Base-by-base conservation (phyloP, 2,888 invertebrate species). In the Ophion ventricosus region DNA sequence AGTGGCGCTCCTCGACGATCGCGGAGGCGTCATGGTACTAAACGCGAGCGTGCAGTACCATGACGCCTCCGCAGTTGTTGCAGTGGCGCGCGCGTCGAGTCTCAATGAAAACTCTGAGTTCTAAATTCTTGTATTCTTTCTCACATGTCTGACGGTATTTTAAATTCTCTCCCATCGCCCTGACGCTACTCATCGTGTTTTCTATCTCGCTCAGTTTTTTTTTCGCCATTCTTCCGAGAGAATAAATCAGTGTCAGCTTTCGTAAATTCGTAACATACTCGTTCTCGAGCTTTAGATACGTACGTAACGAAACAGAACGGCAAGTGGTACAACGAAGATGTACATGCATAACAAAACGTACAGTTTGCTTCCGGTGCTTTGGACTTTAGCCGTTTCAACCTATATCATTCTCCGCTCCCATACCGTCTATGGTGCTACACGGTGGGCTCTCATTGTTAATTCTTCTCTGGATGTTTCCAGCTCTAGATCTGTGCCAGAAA, bases 111-210 rank as follows among this genome's bases (percentile, higher is more conserved):
- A n/a, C n/a, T n/a, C n/a, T n/a, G n/a, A n/a, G n/a, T n/a, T n/a
- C n/a, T n/a, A n/a, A n/a, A n/a, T n/a, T n/a, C n/a, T n/a, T n/a
- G n/a, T n/a, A n/a, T n/a, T n/a, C n/a, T n/a, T n/a, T n/a, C n/a
- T n/a, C n/a, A n/a, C n/a, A n/a, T n/a, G n/a, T n/a, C n/a, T n/a
- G n/a, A n/a, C n/a, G n/a, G n/a, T n/a, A n/a, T 89, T 89, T 87
- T 88, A 87, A 88, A 89, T 88, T 86, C 81, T 87, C 82, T 80
- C 82, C 57, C 67, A 35, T 87, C 85, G 82, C 84, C 83, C 82
- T 63, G 85, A 85, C 67, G 86, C 78, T 85, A 86, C 77, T 84
- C 85, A 73, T 66, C 40, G 69, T 25, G n/a, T 49, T 57, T 67
- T 43, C 49, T n/a, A 10, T 35, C 26, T 49, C 66, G 73, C 20